Conservation (phyloP, 64 coral and sea anemone species). For the Stichodactyla helianthus region DNA sequence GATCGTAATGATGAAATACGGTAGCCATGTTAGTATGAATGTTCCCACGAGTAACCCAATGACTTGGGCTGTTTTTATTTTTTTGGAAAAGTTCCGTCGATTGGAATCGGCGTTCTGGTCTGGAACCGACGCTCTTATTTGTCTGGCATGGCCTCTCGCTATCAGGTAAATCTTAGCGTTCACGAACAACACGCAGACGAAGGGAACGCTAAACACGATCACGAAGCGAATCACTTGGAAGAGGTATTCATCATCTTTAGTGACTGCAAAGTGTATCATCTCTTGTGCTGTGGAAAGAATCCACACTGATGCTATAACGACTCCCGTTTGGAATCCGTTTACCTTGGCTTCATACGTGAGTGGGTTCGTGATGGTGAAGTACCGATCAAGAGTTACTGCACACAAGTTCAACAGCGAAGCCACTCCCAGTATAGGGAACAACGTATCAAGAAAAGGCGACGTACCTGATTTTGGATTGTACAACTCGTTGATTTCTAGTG, state of each 20-base stretch:
- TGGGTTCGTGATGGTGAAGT: constrained; percentile 55
- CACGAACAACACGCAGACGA: constrained; percentile 53
- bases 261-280: constrained; percentile 31
- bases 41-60: constrained; percentile 77
- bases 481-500: constrained; percentile 47
- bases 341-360: constrained; percentile 56
- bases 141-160: constrained; percentile 55
- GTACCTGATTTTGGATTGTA: not conserved
- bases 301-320: constrained; percentile 48
- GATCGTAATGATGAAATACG: constrained; percentile 47
- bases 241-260: not conserved
- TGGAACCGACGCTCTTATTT: constrained; percentile 37
- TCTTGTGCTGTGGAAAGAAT: constrained; percentile 46
- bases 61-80: constrained; percentile 66
- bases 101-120: not conserved
- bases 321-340: constrained; percentile 20
- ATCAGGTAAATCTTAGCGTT: constrained; percentile 64
- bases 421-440: constrained; percentile 59
- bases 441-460: constrained; percentile 27
- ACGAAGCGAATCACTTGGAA: constrained; percentile 65
- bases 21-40: constrained; percentile 72
- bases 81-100: constrained; percentile 55
- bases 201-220: constrained; percentile 55
- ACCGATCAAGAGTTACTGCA: constrained; percentile 81
- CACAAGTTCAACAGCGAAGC: constrained; percentile 75